phyloP scores from a whole-genome alignment of 2,888 invertebrate species.

The Limnephilus lunatus region DNA sequence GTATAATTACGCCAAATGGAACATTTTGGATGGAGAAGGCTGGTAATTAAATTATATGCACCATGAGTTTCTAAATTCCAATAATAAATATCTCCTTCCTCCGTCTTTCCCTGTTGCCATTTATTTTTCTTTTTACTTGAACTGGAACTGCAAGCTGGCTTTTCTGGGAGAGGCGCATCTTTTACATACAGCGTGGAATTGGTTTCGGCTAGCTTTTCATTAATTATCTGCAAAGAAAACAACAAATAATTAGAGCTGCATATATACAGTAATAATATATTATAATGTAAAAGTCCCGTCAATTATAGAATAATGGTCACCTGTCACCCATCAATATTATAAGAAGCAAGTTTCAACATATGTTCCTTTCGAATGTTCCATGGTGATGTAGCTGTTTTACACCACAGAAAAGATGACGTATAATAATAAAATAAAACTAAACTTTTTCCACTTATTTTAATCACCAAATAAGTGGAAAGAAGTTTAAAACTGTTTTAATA shows the following conservation, averaged over 20 bases:
- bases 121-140: constrained; percentile 63
- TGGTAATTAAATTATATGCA: constrained; percentile 68
- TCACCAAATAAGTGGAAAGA: too few species aligned
- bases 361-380: too few species aligned
- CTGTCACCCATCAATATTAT: too few species aligned
- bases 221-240: constrained; percentile 61
- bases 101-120: constrained; percentile 89
- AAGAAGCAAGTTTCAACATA: too few species aligned
- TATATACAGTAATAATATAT: background rate
- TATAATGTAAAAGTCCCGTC: too few species aligned
- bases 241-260: background rate
- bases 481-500: too few species aligned
- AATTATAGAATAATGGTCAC: too few species aligned
- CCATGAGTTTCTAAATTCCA: constrained; percentile 92
- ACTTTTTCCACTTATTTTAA: too few species aligned
- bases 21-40: background rate
- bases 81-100: constrained; percentile 88
- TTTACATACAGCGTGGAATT: constrained; percentile 67
- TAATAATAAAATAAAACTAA: too few species aligned
- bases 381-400: too few species aligned
- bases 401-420: too few species aligned
- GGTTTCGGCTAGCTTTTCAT: constrained; percentile 63
- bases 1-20: background rate
- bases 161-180: constrained; percentile 57
- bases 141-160: constrained; percentile 6